These are phyloP conservation scores for Chymomyza caudatula DNA, from an alignment of 2,888 invertebrate genomes.

Conservation along the genomic window DNA sequence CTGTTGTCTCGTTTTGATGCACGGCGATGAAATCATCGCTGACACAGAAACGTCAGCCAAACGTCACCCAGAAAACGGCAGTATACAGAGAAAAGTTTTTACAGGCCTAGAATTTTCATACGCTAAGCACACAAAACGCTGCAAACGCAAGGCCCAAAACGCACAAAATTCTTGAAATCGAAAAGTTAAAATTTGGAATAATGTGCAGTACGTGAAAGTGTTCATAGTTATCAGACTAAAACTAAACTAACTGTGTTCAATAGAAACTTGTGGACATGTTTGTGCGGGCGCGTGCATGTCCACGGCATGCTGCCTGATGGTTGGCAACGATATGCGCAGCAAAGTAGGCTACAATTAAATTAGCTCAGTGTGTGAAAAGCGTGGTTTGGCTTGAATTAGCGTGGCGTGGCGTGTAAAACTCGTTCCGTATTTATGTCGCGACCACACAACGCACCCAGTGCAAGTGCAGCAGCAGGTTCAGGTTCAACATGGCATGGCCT, in stretches of 20 bases:
- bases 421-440: conserved; percentile 58
- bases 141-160: conserved; percentile 7
- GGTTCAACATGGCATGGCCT: background rate
- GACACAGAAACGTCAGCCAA: conserved; percentile 65
- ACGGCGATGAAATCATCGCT: conserved; percentile 48
- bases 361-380: conserved; percentile 27
- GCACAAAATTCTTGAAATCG: conserved; percentile 4
- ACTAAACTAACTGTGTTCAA: background rate
- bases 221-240: background rate
- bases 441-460: conserved; percentile 32
- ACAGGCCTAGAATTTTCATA: conserved; percentile 50
- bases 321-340: conserved; percentile 20
- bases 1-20: conserved; percentile 31
- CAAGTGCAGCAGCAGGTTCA: conserved; percentile 36
- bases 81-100: conserved; percentile 69
- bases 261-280: conserved; percentile 12
- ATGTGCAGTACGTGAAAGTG: conserved; percentile 16
- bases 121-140: conserved; percentile 10
- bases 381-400: conserved; percentile 20
- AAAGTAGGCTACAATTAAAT: conserved; percentile 5
- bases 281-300: conserved; percentile 18
- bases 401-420: conserved; percentile 8
- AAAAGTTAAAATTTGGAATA: conserved; percentile 4
- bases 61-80: conserved; percentile 42
- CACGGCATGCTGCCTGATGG: conserved; percentile 26